These are phyloP conservation scores for Phortica magna DNA, from an alignment of 2,888 invertebrate species.

Conservation along the genomic window DNA sequence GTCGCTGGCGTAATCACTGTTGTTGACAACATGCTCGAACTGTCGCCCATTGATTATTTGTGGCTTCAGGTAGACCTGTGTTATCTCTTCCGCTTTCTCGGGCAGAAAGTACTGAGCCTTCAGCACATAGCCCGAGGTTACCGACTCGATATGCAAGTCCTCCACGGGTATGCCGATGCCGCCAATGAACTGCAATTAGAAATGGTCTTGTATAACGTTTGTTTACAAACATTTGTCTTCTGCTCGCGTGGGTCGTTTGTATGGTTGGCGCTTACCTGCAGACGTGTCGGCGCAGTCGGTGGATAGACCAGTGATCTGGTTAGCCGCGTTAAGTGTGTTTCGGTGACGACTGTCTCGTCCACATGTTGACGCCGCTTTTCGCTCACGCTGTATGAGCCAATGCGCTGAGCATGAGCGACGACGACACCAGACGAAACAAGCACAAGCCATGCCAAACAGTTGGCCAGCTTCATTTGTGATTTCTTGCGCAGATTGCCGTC, in stretches of 20 bases:
- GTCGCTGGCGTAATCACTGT: background rate
- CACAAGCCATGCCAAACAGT: background rate
- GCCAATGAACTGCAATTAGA: constrained; percentile 62
- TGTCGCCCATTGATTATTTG: constrained; percentile 62
- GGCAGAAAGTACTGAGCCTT: constrained; percentile 71
- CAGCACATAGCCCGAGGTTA: constrained; percentile 69
- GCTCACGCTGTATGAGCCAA: background rate
- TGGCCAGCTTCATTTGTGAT: background rate
- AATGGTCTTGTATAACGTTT: background rate
- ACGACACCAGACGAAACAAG: background rate
- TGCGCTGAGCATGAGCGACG: background rate
- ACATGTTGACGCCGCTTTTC: background rate
- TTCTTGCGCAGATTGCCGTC: too few species aligned
- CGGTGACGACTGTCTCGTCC: background rate
- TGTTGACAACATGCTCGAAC: constrained; percentile 10
- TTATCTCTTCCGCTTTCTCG: constrained; percentile 64
- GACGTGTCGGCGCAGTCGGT: constrained; percentile 55
- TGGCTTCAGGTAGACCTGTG: constrained; percentile 66
- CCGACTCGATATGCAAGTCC: constrained; percentile 63
- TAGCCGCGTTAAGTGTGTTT: background rate
- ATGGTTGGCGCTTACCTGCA: constrained; percentile 55
- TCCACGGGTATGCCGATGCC: constrained; percentile 73
- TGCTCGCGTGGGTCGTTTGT: background rate
- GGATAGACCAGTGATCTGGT: constrained; percentile 52
- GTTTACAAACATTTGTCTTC: background rate